These are phyloP conservation scores for Eulemur rufifrons DNA, from an alignment of 2,113 vertebrate genomes.

Conservation along the genomic window DNA sequence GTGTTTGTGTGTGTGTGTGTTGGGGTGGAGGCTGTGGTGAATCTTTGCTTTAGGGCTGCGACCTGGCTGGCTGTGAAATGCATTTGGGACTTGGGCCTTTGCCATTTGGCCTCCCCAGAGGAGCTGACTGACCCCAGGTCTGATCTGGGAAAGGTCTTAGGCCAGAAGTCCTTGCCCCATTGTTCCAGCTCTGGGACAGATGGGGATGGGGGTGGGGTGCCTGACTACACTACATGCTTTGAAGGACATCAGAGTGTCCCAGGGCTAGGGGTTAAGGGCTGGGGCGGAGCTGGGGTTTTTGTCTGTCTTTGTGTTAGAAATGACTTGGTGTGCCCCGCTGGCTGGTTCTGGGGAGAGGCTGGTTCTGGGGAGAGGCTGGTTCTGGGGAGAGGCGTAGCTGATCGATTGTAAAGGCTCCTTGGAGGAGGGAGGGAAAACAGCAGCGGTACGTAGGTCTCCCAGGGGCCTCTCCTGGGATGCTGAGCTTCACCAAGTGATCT, in stretches of 20 bases:
- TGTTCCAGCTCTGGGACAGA: neutral
- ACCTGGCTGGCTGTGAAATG: conserved; percentile 28
- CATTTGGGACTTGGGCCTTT: conserved; percentile 43
- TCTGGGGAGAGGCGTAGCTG: neutral
- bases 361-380: neutral
- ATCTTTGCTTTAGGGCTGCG: neutral
- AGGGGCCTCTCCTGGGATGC: neutral
- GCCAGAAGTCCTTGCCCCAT: neutral
- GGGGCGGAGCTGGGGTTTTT: neutral
- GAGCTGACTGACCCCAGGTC: conserved; percentile 7
- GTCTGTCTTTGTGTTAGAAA: neutral
- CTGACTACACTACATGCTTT: neutral
- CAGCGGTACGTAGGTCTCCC: neutral
- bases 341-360: neutral
- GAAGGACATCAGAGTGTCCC: neutral
- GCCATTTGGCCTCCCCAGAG: conserved; percentile 19
- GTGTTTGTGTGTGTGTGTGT: too few species aligned
- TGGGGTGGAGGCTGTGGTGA: neutral
- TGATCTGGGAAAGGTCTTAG: conserved; percentile 54
- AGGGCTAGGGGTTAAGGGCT: neutral
- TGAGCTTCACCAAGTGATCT: neutral
- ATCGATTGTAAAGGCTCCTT: neutral
- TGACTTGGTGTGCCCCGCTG: neutral
- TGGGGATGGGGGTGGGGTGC: neutral
- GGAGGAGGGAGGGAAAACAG: neutral